Evolutionary conservation across 2,888 invertebrate genomes (phyloP), one percentile per base, ranked within the genome.

Genomic region (Temnothorax ravouxi): DNA sequence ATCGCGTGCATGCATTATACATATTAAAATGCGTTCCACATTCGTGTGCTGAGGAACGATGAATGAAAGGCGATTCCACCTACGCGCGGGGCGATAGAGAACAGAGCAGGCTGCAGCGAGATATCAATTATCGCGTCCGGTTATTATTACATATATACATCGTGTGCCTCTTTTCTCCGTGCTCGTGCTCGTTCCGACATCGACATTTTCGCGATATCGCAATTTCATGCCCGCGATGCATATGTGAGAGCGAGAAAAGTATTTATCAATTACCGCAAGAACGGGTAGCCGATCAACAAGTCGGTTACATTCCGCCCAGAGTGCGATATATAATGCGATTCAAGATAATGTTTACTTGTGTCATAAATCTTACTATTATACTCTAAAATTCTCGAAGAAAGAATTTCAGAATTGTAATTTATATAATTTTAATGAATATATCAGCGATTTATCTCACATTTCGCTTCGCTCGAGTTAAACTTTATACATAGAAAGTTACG

Each of bases 101-200:
- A 85, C 85, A 83, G 87, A 82, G 84, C 84, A 6, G 84, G 87
- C 84, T 85, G 80, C 52, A 86, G 80, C 52, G 83, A 67, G 91
- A 92, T 91, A 91, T 87, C 87, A 90, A 92, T 92, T 91, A 92
- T 91, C 91, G 75, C 89, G 88, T 92, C 91, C 90, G 91, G 90
- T 90, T 88, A 83, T 90, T 88, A 83, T 83, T 84, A 59, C 84
- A 29, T 54, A 29, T 54, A 52, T 54, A 52, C 25, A 52, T 25
- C 61, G 62, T 76, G 21, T 74, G 61, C 81, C 52, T 62, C 62
- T 72, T 75, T 81, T 54, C 75, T 75, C n/a, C 52, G n/a, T 47
- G 29, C 29, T 61, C 41, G 38, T 8, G 11, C 41, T 38, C 50
- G 75, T 52, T 29, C 76, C 67, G 21, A 67, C 77, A 77, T 50